Evolutionary conservation across 2,888 invertebrate species (phyloP).

Genomic region (Thymelicus sylvestris): DNA sequence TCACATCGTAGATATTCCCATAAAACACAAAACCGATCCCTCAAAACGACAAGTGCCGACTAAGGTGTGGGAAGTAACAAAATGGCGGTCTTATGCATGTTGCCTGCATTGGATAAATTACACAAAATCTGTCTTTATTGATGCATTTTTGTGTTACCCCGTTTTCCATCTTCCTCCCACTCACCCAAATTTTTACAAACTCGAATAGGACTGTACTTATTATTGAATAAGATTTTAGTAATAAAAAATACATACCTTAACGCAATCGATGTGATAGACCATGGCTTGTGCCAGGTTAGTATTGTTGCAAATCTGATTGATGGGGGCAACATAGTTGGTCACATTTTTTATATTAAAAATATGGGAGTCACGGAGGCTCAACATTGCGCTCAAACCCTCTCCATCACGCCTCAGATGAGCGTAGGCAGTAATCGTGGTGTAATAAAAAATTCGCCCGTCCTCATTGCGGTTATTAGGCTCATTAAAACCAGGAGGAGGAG

Average conservation of each 20-base stretch:
- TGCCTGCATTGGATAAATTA: too few species aligned
- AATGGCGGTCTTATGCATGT: too few species aligned
- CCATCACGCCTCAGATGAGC: neutral
- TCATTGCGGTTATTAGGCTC: neutral
- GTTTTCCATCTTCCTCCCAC: too few species aligned
- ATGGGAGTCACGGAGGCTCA: neutral
- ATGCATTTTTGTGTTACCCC: too few species aligned
- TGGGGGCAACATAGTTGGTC: neutral
- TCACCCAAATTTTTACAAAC: too few species aligned
- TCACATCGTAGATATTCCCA: too few species aligned
- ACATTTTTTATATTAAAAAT: neutral
- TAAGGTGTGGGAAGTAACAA: too few species aligned
- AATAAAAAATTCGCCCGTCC: neutral
- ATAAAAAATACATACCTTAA: neutral
- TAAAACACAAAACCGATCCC: too few species aligned
- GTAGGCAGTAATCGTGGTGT: neutral
- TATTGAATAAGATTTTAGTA: neutral
- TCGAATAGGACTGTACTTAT: neutral
- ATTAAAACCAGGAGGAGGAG: neutral
- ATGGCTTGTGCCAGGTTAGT: neutral
- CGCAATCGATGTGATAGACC: neutral
- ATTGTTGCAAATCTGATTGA: neutral
- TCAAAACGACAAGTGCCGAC: too few species aligned
- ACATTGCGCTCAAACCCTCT: neutral
- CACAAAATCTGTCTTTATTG: too few species aligned